Conservation (phyloP, 2,888 invertebrate species). For the Drosophila anomalata region DNA sequence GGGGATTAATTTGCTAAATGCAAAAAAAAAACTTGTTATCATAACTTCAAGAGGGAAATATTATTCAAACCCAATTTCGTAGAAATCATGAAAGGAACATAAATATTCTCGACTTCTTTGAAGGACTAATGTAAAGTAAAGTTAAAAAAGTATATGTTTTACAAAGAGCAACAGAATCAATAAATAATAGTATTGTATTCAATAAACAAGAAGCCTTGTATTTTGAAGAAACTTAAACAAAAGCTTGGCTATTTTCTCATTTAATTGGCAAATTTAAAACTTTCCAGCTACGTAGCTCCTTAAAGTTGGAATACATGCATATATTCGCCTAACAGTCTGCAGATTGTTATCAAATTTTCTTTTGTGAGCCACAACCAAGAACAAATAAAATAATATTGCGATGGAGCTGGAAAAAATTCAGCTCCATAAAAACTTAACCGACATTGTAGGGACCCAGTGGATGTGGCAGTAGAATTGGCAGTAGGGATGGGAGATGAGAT, state of each 20-base stretch:
- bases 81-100: too few relatives aligned
- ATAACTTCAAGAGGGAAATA: too few relatives aligned
- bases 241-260: not conserved
- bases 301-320: slow-evolving; percentile 16
- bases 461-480: not conserved
- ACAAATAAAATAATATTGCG: slow-evolving; percentile 27
- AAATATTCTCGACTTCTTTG: too few relatives aligned
- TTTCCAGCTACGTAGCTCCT: slow-evolving; percentile 14
- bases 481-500: slow-evolving; percentile 1
- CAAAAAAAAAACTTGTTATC: too few relatives aligned
- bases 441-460: slow-evolving; percentile 19
- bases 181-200: not conserved
- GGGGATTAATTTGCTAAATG: not conserved
- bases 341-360: slow-evolving; percentile 33
- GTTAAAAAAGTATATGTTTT: too few relatives aligned
- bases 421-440: slow-evolving; percentile 35
- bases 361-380: slow-evolving; percentile 22
- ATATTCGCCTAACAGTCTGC: slow-evolving; percentile 32
- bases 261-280: slow-evolving; percentile 10
- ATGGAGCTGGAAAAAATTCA: slow-evolving; percentile 7
- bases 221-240: not conserved
- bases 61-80: not conserved
- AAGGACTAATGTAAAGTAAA: too few relatives aligned
- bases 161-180: too few relatives aligned
- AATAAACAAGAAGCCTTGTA: not conserved